phyloP scores from a whole-genome alignment of 2,888 invertebrate species.

The Patella ulyssiponensis region DNA sequence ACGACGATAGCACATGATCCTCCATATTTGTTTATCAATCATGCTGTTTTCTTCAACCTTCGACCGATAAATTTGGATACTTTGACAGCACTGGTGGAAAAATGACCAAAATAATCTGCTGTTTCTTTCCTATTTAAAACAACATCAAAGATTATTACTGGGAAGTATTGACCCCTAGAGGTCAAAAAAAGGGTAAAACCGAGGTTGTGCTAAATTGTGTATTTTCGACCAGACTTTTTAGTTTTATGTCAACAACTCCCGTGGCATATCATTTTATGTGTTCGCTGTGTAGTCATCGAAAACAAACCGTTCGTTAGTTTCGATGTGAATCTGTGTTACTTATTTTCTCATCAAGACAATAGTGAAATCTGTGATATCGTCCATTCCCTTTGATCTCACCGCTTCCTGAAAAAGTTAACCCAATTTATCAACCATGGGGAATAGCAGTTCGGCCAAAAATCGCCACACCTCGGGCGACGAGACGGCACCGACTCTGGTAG shows the following conservation, averaged over 20 bases:
- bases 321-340: no score
- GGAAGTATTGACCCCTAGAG: conserved; percentile 17
- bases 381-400: not conserved
- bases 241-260: not conserved
- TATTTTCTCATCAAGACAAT: no score
- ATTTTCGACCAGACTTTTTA: not conserved
- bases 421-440: conserved; percentile 33
- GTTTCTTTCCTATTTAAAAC: not conserved
- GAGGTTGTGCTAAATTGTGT: conserved; percentile 11
- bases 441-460: conserved; percentile 39
- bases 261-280: not conserved
- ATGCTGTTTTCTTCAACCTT: conserved; percentile 13
- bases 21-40: conserved; percentile 35
- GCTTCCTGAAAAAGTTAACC: not conserved
- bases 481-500: conserved; percentile 56
- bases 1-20: conserved; percentile 33
- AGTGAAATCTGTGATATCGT: not conserved
- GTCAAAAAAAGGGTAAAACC: conserved; percentile 19
- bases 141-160: not conserved
- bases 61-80: not conserved
- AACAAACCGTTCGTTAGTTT: no score
- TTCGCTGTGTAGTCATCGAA: no score
- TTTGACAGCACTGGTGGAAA: not conserved
- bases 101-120: not conserved
- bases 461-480: conserved; percentile 63